Percentiles rank a stretch among this genome's conserved stretches.
phyloP scores from a whole-genome alignment of 2,113 vertebrate genomes.

The Zosterops hypoxanthus region DNA sequence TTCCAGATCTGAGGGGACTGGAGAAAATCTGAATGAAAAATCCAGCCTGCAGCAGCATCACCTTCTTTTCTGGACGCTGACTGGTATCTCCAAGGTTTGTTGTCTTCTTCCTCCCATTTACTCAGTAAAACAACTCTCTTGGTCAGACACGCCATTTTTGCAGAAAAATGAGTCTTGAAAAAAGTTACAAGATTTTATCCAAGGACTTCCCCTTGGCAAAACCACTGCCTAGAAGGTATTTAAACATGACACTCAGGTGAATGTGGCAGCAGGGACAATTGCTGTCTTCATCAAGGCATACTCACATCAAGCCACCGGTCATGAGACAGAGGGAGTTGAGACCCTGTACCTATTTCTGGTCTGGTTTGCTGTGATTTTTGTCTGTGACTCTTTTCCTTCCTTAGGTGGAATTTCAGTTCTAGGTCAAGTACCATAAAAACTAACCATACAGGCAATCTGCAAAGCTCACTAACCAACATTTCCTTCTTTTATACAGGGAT shows the following conservation, averaged over 20 bases:
- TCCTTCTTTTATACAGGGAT: background rate
- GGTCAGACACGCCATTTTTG: background rate
- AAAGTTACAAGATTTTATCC: background rate
- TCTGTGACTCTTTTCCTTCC: background rate
- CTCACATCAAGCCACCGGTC: background rate
- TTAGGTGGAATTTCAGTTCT: background rate
- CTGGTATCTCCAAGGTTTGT: background rate
- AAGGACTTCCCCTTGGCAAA: background rate
- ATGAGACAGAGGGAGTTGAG: background rate
- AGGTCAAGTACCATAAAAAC: background rate
- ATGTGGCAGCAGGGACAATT: background rate
- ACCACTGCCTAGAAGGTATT: background rate
- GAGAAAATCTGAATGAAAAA: background rate
- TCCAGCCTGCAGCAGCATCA: background rate
- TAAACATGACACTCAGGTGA: background rate
- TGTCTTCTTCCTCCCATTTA: background rate
- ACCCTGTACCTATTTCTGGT: background rate
- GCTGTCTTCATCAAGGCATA: background rate
- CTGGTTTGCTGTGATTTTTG: background rate
- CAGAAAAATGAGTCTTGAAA: background rate
- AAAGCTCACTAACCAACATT: rapidly evolving
- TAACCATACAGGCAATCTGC: background rate
- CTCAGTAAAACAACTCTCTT: background rate
- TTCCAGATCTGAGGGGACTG: background rate
- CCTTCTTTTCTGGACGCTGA: background rate